Base-by-base conservation (phyloP, 1,140 invertebrate species). In the Sweltsa coloradensis region DNA sequence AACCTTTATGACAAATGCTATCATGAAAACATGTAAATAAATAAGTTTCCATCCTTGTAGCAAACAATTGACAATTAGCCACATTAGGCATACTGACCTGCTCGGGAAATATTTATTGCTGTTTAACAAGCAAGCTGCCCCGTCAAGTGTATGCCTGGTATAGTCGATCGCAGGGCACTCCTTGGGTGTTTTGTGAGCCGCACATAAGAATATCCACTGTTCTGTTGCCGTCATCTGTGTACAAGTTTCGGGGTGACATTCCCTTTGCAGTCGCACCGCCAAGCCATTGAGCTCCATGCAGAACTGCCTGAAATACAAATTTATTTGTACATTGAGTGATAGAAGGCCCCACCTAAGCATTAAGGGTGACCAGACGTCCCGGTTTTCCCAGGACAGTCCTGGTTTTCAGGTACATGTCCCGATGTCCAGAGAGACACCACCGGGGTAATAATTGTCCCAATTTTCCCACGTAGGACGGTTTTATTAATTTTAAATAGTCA, bases 61-160 rank as follows among this genome's bases (percentile, higher is more conserved):
- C n/a, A n/a, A n/a, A n/a, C n/a, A n/a, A n/a, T n/a, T n/a, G n/a
- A n/a, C n/a, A n/a, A n/a, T n/a, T n/a, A n/a, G n/a, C n/a, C n/a
- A n/a, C n/a, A n/a, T n/a, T n/a, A n/a, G n/a, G n/a, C n/a, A 54
- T 44, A 2, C 24, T 56, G 71, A 88, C 91, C 95, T 87, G 81
- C 94, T 98, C 50, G 96, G 96, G 71, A 99, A 99, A 71, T 99
- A 99, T 78, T 98, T 98, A 69, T 97, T 98, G 66, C 91, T 97
- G 70, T 99, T 99, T 24, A 99, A 75, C 50, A 99, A 72, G 73
- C 94, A 97, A 42, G 96, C 94, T 47, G 97, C 96, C 16, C 96
- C 96, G 70, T 99, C 97, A 42, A 99, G 69, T n/a, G 97, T 99
- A 63, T 99, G 97, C 55, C 96, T 73, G 1, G 96, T 99, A 60